Evolutionary conservation across 2,113 vertebrate species (phyloP), one percentile per base, ranked within the genome.

Genomic region (Myotis yumanensis): DNA sequence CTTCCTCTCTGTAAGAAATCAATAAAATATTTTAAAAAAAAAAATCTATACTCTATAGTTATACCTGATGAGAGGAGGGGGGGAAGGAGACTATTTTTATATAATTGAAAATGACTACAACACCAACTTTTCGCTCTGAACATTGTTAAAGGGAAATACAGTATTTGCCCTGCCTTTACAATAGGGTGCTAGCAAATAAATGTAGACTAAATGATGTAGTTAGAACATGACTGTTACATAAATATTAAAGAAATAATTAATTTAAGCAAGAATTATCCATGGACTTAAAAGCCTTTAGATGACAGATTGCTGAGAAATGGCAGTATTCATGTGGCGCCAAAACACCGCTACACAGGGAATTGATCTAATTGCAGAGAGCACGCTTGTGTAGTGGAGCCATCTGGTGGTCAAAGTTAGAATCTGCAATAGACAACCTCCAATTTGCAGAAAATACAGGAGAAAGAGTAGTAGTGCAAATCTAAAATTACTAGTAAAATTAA

Each of bases 381-480:
- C 1, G 1, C 57, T 35, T 91, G 35, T 32, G 11, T 37, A 43
- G 79, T 64, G 28, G 73, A 71, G 80, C 88, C 72, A 80, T 71
- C 94, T 84, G 12, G 76, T 87, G 82, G 92, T 75, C 57, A 76
- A 32, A 73, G 72, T 89, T 51, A 77, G 22, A 68, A 35, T 66
- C 32, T 2, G 25, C 71, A 62, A 52, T 17, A 32, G 48, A 62
- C 30, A 69, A 75, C 11, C 57, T 75, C 22, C 17, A 11, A 10
- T 57, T 89, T 62, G 73, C 40, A 84, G 66, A 86, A 77, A 92
- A 64, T 28, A 57, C 14, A 77, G 62, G 35, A 62, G 23, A 66
- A 62, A 93, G 30, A 2, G 9, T 46, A 23, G 23, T n/a, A n/a
- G 4, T 51, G 22, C 16, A 66, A 66, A 57, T 71, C 72, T 95